Evolutionary conservation across 2,888 invertebrate species (phyloP).

Genomic region (Amiota minor): DNA sequence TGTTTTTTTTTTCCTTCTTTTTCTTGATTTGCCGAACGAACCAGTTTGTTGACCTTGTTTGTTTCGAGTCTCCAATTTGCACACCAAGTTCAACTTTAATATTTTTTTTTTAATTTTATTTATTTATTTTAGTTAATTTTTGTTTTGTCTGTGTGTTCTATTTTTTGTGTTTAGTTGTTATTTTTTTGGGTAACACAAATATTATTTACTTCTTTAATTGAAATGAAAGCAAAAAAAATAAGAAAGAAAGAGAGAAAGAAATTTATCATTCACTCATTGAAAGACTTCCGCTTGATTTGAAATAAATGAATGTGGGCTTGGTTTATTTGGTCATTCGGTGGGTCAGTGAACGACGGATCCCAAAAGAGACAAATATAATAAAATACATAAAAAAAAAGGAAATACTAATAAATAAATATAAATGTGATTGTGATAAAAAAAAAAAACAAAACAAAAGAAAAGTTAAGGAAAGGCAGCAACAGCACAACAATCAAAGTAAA

Average conservation of each 20-base stretch:
- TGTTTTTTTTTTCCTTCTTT: constrained; percentile 42
- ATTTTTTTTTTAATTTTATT: constrained; percentile 41
- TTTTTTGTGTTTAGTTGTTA: constrained; percentile 40
- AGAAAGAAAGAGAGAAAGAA: neutral
- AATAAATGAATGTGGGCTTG: constrained; percentile 10
- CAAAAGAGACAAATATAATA: no score
- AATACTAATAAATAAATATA: no score
- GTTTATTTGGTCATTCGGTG: neutral
- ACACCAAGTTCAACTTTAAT: constrained; percentile 53
- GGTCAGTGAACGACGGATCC: no score
- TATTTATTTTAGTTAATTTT: constrained; percentile 31
- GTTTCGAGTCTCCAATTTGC: constrained; percentile 37
- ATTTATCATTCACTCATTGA: no score
- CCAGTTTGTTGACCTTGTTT: constrained; percentile 65
- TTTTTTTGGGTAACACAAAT: neutral
- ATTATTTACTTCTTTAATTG: constrained; percentile 5
- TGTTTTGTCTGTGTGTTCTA: constrained; percentile 22
- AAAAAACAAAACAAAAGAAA: no score
- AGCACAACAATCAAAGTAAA: no score
- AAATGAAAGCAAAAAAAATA: neutral
- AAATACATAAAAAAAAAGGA: no score
- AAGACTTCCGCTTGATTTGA: constrained; percentile 17
- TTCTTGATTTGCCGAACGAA: constrained; percentile 55
- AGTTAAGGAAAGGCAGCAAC: no score
- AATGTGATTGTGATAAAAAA: no score